A percentile compares a stretch with the other conserved stretches of the same genome.
These are phyloP conservation scores for Magallana nippona DNA, from an alignment of 2,888 invertebrate species.

Conservation along the genomic window DNA sequence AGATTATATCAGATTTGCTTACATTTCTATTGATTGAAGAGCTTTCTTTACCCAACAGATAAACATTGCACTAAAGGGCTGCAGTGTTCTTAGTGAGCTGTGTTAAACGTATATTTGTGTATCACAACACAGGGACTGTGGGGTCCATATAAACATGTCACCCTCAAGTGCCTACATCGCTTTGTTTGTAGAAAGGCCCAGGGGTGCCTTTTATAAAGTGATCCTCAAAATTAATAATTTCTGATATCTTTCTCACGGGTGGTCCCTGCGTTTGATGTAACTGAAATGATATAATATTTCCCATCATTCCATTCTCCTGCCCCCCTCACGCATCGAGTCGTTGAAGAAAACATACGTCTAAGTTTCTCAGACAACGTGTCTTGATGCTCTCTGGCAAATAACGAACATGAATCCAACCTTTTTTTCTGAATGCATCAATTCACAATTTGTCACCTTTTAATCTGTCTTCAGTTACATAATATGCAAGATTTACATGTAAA, in stretches of 20 bases:
- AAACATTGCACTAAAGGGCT: too few species aligned
- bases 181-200: neutral
- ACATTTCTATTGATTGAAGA: too few species aligned
- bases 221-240: constrained; percentile 22
- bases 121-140: too few species aligned
- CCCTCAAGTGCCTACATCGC: too few species aligned
- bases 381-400: neutral
- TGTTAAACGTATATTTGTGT: too few species aligned
- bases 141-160: too few species aligned
- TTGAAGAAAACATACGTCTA: neutral
- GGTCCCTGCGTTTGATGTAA: constrained; percentile 27
- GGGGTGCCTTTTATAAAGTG: neutral
- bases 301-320: neutral
- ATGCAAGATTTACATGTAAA: constrained; percentile 24
- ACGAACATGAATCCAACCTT: neutral
- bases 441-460: constrained; percentile 33
- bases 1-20: too few species aligned
- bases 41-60: too few species aligned
- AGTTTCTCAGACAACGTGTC: neutral
- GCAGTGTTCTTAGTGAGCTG: too few species aligned
- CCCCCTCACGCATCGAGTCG: neutral
- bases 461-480: constrained; percentile 10
- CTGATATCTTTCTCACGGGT: constrained; percentile 15
- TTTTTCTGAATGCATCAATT: constrained; percentile 29
- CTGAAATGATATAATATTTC: constrained; percentile 30